These are phyloP conservation scores for Ctenosaura bakeri DNA, from an alignment of 2,797 vertebrate genomes.

Conservation along the genomic window DNA sequence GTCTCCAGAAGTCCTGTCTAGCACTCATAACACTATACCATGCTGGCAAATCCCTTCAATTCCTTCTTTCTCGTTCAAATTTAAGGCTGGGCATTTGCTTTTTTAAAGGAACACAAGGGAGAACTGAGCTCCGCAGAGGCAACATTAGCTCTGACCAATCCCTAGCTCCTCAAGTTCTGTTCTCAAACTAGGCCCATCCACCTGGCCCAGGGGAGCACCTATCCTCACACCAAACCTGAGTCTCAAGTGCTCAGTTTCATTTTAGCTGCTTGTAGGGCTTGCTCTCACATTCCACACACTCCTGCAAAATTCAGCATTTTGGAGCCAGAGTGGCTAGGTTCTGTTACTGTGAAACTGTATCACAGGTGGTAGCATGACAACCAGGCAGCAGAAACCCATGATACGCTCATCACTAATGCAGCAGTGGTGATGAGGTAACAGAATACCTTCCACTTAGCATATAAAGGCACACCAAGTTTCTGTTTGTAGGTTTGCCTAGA, in stretches of 20 bases:
- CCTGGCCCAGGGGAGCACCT: no score
- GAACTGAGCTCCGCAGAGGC: neutral
- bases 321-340: neutral
- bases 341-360: neutral
- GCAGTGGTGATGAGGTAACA: neutral
- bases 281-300: neutral
- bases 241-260: neutral
- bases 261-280: no score
- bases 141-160: no score
- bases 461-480: neutral
- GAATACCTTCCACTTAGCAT: neutral
- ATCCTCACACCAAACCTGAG: neutral
- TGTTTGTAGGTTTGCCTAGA: neutral
- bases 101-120: neutral
- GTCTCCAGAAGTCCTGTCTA: no score
- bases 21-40: no score
- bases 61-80: neutral
- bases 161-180: neutral
- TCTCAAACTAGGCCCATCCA: neutral
- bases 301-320: neutral
- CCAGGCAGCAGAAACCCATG: neutral
- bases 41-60: no score
- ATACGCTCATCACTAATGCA: conserved; percentile 4
- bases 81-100: neutral
- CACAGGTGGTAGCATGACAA: neutral